Base-by-base conservation (phyloP, 2,888 invertebrate genomes). In the Drosophila setosimentum region DNA sequence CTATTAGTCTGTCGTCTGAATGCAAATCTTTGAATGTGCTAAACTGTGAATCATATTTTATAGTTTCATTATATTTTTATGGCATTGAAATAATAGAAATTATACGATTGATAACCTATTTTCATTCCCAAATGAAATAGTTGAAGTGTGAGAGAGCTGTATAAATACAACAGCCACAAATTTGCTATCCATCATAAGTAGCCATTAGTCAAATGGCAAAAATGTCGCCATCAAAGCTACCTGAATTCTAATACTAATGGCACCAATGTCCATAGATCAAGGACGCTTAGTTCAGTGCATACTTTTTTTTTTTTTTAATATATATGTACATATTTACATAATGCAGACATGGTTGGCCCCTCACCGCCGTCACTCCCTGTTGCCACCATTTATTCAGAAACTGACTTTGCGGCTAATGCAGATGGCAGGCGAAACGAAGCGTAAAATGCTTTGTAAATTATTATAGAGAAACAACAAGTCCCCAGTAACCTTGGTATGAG, bases 371-470 rank as follows among this genome's bases (percentile, higher is more conserved):
- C 58, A n/a, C 51, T 42, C 49, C n/a, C 35, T 10, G 29, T 35
- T 24, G 48, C 6, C 54, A 63, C 67, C 42, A 57, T 21, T 42
- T n/a, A 24, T 76, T 77, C 59, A 67, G 45, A 59, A 88, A 81
- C 71, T 83, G 89, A 85, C 85, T 85, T 85, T 76, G 82, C 66
- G 73, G 82, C 80, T 88, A 85, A 85, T 85, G 85, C 80, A 83
- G 80, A 86, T 88, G 85, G 85, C 85, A 81, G 87, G 76, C 75
- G 87, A 88, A 85, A 78, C 83, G 82, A 85, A 76, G 82, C 87
- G 85, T 77, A 69, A 85, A 85, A 88, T 88, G 78, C 87, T 86
- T 88, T 85, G 81, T 86, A 80, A 88, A 85, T 88, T 86, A 88
- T 85, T 80, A 76, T 77, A 70, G 74, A 70, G 64, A 50, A 75